Base-by-base conservation (phyloP, 2,888 invertebrate genomes). In the Drosophila longiperda region DNA sequence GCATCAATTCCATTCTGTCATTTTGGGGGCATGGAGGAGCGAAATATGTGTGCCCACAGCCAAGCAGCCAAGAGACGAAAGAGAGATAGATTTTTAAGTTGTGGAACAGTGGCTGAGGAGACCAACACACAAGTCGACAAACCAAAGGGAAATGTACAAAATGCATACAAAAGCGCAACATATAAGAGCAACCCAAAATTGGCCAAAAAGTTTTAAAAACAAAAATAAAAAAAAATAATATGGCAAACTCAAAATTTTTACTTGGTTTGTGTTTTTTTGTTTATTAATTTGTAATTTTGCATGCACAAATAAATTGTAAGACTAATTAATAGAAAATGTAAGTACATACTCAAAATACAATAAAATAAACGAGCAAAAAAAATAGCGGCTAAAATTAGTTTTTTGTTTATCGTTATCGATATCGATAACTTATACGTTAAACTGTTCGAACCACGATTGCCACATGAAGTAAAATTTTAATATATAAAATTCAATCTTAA, bases 1-100 rank as follows among this genome's bases (percentile, higher is more conserved):
- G 92, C 90, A 92, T 92, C 72, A 93, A 89, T 78, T 92, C 92
- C 91, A 92, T 90, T 91, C 92, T 92, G 69, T 50, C 58, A 58
- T 36, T 36, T 45, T 34, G 40, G 26, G 2, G 40, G 53, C 33
- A 29, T 55, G 57, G 34, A 36, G 52, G n/a, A 54, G 68, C 64
- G 52, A 73, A 34, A 58, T 20, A 40, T 42, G 42, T 15, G 49
- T 59, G 75, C 68, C 78, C 80, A 73, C 40, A 79, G 78, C 79
- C 78, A 79, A 78, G 75, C 72, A 79, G 38, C 38, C 79, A 75
- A 78, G 67, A 75, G 71, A 75, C 55, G 53, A 61, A 49, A 74
- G 52, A 66, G 50, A 73, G 38, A 74, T 9, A 73, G 48, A 73
- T 63, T 67, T 55, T 34, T 59, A 32, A 60, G 29, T 38, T 57